Evolutionary conservation across 2,113 vertebrate genomes (phyloP).

Genomic region (Montifringilla adamsi): DNA sequence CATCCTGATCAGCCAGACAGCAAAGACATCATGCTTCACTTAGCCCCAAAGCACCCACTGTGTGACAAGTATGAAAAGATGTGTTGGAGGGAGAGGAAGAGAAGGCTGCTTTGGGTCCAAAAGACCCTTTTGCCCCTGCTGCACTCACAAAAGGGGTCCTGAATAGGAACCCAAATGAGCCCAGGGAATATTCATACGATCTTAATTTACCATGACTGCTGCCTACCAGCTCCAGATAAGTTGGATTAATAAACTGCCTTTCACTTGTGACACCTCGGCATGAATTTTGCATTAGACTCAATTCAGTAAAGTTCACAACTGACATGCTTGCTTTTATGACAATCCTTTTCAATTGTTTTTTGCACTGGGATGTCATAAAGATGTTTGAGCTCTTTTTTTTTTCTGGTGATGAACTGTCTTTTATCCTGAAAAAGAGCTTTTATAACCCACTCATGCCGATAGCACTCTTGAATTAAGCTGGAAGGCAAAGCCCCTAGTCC

Average conservation of each 20-base stretch:
- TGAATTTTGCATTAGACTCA: slow-evolving; percentile 68
- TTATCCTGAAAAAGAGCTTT: slow-evolving; percentile 53
- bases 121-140: neutral
- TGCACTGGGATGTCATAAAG: slow-evolving; percentile 30
- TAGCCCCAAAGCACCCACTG: neutral
- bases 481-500: slow-evolving; percentile 26
- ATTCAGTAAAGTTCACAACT: slow-evolving; percentile 61
- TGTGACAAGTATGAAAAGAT: neutral
- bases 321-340: slow-evolving; percentile 44
- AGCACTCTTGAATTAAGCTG: slow-evolving; percentile 24
- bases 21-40: neutral
- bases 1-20: slow-evolving; percentile 3
- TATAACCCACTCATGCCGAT: slow-evolving; percentile 31
- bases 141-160: neutral
- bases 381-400: slow-evolving; percentile 24
- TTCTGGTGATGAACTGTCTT: slow-evolving; percentile 47
- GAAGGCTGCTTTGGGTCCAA: neutral
- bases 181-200: slow-evolving; percentile 8
- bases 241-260: slow-evolving; percentile 58
- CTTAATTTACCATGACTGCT: slow-evolving; percentile 23
- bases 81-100: neutral
- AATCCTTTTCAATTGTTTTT: slow-evolving; percentile 36
- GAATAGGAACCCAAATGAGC: neutral
- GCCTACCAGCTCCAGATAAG: slow-evolving; percentile 26
- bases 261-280: slow-evolving; percentile 25